phyloP scores from a whole-genome alignment of 2,113 vertebrate species.

The Ranitomeya variabilis region DNA sequence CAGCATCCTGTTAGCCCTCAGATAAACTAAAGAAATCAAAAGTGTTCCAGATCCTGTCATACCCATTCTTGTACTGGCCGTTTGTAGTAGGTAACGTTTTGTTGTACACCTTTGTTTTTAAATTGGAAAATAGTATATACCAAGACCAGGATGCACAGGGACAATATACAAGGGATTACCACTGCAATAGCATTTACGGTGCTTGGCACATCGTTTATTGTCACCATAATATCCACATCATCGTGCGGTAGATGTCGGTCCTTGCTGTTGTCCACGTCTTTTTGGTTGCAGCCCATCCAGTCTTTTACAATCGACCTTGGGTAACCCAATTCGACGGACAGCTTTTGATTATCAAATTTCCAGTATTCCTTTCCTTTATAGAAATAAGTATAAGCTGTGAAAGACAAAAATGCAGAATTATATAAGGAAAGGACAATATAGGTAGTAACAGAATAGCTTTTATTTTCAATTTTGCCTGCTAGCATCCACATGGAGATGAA shows the following conservation, averaged over 20 bases:
- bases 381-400: conserved; percentile 95
- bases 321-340: conserved; percentile 92
- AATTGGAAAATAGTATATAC: conserved; percentile 99
- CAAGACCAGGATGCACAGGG: conserved; percentile 95
- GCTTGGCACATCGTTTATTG: conserved; percentile 90
- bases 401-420: conserved; percentile 56
- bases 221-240: conserved; percentile 97
- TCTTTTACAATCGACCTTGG: conserved; percentile 94
- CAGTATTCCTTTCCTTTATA: conserved; percentile 98
- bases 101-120: conserved; percentile 96
- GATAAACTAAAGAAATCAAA: conserved; percentile 60
- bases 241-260: conserved; percentile 88
- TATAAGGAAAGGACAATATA: not conserved
- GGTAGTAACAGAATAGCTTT: too few relatives aligned
- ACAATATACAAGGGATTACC: conserved; percentile 96
- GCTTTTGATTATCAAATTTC: conserved; percentile 98
- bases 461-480: too few relatives aligned
- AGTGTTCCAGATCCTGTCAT: conserved; percentile 76
- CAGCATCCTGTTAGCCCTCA: conserved; percentile 66
- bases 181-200: conserved; percentile 96
- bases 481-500: too few relatives aligned
- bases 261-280: conserved; percentile 87
- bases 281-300: conserved; percentile 98
- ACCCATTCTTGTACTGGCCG: conserved; percentile 98
- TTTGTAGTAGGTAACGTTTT: conserved; percentile 93